Percentiles rank a stretch among this genome's conserved stretches.
These are phyloP conservation scores for Microctenopoma stevenorrisi DNA, from an alignment of 2,797 vertebrate species.

Conservation along the genomic window DNA sequence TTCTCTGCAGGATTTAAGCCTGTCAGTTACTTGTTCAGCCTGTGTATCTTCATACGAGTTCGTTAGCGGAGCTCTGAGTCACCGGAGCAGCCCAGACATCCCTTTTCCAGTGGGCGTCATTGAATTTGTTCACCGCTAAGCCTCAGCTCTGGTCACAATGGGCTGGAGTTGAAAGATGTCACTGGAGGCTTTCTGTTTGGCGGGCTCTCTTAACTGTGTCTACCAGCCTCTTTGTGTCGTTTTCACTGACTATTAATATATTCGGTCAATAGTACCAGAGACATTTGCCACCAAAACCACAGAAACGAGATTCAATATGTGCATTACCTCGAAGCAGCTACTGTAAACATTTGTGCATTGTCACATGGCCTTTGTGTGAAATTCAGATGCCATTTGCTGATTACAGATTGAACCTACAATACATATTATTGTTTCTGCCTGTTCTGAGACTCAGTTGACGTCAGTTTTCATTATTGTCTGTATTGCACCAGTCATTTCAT, in stretches of 20 bases:
- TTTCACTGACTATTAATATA: constrained; percentile 65
- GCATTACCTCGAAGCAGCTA: constrained; percentile 56
- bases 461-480: constrained; percentile 51
- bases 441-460: constrained; percentile 36
- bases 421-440: constrained; percentile 45
- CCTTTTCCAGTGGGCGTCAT: constrained; percentile 56
- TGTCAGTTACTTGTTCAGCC: constrained; percentile 25
- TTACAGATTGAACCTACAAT: constrained; percentile 40
- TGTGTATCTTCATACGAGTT: constrained; percentile 27
- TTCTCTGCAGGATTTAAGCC: constrained; percentile 42
- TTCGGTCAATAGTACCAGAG: constrained; percentile 61
- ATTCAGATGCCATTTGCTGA: constrained; percentile 35
- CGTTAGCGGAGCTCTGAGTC: constrained; percentile 40
- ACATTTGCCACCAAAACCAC: constrained; percentile 50
- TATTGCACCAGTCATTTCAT: constrained; percentile 23
- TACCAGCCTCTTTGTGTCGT: constrained; percentile 52
- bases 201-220: constrained; percentile 29
- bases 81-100: constrained; percentile 45
- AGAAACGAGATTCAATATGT: constrained; percentile 32
- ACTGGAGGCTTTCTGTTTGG: constrained; percentile 45
- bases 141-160: constrained; percentile 59
- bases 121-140: constrained; percentile 48
- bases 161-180: constrained; percentile 72
- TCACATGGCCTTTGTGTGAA: constrained; percentile 51
- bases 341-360: constrained; percentile 65